A percentile compares a stretch with the other conserved stretches of the same genome.
phyloP scores from a whole-genome alignment of 1,140 invertebrate genomes.

The Pteromalus puparum region DNA sequence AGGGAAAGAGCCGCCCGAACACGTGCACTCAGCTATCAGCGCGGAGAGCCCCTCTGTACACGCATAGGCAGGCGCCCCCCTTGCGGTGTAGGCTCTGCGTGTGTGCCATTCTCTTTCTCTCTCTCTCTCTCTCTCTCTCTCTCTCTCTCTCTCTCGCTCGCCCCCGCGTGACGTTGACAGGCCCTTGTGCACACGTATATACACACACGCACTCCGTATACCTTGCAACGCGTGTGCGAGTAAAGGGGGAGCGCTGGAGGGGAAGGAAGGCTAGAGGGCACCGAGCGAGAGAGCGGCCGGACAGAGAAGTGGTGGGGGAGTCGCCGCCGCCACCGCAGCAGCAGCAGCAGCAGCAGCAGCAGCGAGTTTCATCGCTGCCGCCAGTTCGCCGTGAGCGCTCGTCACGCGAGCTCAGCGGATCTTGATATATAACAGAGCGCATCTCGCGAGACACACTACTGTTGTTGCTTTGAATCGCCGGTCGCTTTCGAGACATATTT shows the following conservation, averaged over 20 bases:
- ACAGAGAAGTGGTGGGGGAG: slow-evolving; percentile 46
- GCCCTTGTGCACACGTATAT: slow-evolving; percentile 65
- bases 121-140: neutral
- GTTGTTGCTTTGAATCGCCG: too few relatives aligned
- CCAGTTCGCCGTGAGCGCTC: slow-evolving; percentile 74
- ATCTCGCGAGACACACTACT: too few relatives aligned
- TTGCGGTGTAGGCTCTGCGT: slow-evolving; percentile 16
- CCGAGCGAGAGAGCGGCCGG: slow-evolving; percentile 57
- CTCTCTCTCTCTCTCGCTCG: slow-evolving; percentile 26
- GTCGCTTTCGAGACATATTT: neutral
- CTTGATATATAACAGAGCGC: neutral
- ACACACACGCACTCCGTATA: slow-evolving; percentile 52
- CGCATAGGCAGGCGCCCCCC: slow-evolving; percentile 17
- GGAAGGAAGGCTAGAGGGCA: slow-evolving; percentile 50
- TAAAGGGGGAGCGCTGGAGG: slow-evolving; percentile 28
- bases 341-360: slow-evolving; percentile 62
- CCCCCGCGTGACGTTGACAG: slow-evolving; percentile 72
- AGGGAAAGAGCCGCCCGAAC: neutral
- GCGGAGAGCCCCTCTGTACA: neutral
- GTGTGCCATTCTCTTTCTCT: neutral
- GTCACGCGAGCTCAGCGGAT: slow-evolving; percentile 64
- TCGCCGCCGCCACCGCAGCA: slow-evolving; percentile 50
- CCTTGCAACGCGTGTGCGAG: slow-evolving; percentile 49
- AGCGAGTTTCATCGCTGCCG: slow-evolving; percentile 57
- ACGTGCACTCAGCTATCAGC: slow-evolving; percentile 35